Evolutionary conservation across 2,113 vertebrate genomes (phyloP), one percentile per base, ranked within the genome.

Genomic region (Tyto alba): DNA sequence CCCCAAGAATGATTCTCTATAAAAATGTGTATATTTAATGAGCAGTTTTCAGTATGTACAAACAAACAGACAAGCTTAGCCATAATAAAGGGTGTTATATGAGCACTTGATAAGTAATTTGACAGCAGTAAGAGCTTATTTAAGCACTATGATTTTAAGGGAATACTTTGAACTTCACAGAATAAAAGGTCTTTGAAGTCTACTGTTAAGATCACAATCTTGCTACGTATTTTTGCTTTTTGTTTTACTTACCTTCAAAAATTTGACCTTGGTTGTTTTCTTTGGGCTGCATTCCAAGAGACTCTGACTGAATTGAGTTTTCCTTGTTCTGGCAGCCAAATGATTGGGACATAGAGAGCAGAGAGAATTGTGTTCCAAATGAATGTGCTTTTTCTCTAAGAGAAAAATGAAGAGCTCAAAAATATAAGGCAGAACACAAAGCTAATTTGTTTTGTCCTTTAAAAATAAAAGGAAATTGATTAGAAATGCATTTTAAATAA

Each of bases 231-330:
- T 75, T 84, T 67, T 79, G 3, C 1, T 92, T 75, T 91, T 97
- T 96, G 96, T 66, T 90, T 97, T 97, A 66, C 55, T 77, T 83
- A 85, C 12, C 7, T 97, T 94, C 64, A 73, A 63, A 91, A 69
- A 93, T 30, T 64, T 96, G 92, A 97, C 69, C 81, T 94, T 69
- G 85, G 8, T 45, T 89, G 75, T 91, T 86, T 89, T 89, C 68
- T 96, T 96, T 93, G 89, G 95, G 82, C 81, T 93, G 7, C 27
- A 73, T 96, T 98, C 94, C 96, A 96, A 77, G 25, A 40, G 26
- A 18, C 40, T 45, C 40, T 47, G 25, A 75, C 34, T 62, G 64
- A 90, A 90, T 56, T 3, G 6, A 88, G 17, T 62, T 91, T 82
- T 74, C 16, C 5, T 82, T 93, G 8, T 79, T 59, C 59, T 80